Evolutionary conservation across 2,113 vertebrate species (phyloP).

Genomic region (Verasper variegatus): DNA sequence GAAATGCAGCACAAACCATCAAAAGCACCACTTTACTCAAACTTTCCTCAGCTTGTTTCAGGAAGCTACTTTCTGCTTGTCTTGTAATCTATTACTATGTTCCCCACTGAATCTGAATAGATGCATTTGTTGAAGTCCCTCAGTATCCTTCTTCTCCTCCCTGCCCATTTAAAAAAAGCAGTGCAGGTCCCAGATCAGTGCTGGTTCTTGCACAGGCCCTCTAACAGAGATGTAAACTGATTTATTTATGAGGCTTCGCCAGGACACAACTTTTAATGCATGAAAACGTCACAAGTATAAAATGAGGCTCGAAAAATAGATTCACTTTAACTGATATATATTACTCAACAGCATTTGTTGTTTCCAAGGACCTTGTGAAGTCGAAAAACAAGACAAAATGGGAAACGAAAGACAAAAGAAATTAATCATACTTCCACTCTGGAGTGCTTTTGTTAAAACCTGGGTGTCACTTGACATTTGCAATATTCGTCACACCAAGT

Average conservation of each 20-base stretch:
- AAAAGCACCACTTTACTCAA: background rate
- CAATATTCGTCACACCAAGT: too few relatives aligned
- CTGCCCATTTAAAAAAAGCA: conserved; percentile 2
- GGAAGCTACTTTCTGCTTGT: conserved; percentile 1
- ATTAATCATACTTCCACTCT: too few relatives aligned
- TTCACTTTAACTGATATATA: background rate
- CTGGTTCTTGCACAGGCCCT: conserved; percentile 16
- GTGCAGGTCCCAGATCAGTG: conserved; percentile 19
- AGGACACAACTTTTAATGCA: conserved; percentile 23
- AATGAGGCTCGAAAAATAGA: background rate
- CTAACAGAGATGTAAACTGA: conserved; percentile 5
- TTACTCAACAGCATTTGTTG: background rate
- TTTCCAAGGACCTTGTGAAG: background rate
- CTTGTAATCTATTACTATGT: background rate
- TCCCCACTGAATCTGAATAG: conserved; percentile 9
- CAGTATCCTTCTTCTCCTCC: background rate
- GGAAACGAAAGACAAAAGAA: too few relatives aligned
- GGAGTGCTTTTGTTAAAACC: too few relatives aligned
- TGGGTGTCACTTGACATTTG: too few relatives aligned
- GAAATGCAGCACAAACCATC: conserved; percentile 4
- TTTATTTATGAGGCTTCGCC: conserved; percentile 34
- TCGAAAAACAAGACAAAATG: too few relatives aligned
- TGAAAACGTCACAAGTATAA: conserved; percentile 29
- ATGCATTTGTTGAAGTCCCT: background rate
- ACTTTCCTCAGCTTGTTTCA: conserved; percentile 6